phyloP scores from a whole-genome alignment of 2,888 invertebrate species.

The Andricus curvator region DNA sequence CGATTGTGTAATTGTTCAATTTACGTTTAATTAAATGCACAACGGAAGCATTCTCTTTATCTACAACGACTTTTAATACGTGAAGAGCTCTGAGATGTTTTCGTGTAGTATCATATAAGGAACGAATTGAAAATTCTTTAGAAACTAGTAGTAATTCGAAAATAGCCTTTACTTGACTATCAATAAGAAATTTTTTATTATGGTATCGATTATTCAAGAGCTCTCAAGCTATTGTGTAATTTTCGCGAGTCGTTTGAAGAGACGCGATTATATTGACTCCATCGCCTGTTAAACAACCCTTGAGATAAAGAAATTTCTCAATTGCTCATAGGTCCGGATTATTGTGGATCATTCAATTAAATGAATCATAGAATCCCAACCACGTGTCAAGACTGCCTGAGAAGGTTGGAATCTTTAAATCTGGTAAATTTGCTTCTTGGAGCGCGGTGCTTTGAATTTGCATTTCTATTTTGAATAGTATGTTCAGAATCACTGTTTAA shows the following conservation, averaged over 20 bases:
- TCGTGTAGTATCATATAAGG: background rate
- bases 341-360: too few species aligned
- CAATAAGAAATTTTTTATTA: background rate
- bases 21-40: background rate
- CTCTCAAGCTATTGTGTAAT: conserved; percentile 2
- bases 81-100: conserved; percentile 1
- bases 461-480: too few species aligned
- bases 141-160: background rate
- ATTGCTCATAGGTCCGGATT: too few species aligned
- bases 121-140: conserved; percentile 15
- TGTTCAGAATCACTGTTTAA: too few species aligned
- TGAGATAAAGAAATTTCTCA: too few species aligned
- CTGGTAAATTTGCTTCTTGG: too few species aligned
- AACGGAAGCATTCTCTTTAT: background rate
- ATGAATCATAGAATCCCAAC: too few species aligned
- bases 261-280: background rate
- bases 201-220: background rate
- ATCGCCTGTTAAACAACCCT: background rate
- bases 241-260: background rate
- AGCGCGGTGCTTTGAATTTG: too few species aligned
- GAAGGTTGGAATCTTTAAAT: too few species aligned
- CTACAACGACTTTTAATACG: background rate
- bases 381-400: too few species aligned
- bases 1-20: background rate
- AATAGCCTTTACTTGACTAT: background rate